These are phyloP conservation scores for Microplitis mediator DNA, from an alignment of 1,140 invertebrate species.

Conservation along the genomic window DNA sequence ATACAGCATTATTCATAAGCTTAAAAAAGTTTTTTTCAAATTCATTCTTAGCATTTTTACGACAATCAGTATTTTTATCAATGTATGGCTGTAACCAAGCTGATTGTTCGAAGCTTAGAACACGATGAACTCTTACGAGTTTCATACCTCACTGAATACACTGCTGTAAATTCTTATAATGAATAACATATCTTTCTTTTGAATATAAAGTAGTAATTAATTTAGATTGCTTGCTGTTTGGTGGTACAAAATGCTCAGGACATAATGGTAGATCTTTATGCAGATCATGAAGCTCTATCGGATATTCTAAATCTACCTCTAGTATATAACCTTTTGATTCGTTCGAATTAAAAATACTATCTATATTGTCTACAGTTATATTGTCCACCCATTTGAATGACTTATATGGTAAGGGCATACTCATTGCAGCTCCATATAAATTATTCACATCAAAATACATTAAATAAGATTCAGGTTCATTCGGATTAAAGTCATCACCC, in stretches of 20 bases:
- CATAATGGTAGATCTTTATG: background rate
- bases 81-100: constrained; percentile 61
- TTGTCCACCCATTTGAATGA: constrained; percentile 56
- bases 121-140: constrained; percentile 60
- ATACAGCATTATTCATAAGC: constrained; percentile 60
- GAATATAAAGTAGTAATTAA: constrained; percentile 48
- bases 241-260: constrained; percentile 40
- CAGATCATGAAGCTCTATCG: background rate
- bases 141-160: constrained; percentile 57
- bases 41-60: constrained; percentile 45
- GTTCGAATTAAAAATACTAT: background rate
- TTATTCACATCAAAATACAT: constrained; percentile 65
- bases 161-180: constrained; percentile 62
- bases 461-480: constrained; percentile 46
- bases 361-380: background rate
- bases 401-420: constrained; percentile 41
- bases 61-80: constrained; percentile 42
- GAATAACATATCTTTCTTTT: constrained; percentile 61
- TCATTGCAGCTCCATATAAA: constrained; percentile 64
- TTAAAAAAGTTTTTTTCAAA: constrained; percentile 65
- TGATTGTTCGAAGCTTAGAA: constrained; percentile 63
- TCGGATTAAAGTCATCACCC: constrained; percentile 50
- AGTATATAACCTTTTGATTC: background rate
- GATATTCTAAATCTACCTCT: background rate
- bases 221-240: constrained; percentile 42